Base-by-base conservation (phyloP, 2,113 vertebrate species). In the Canis aureus region DNA sequence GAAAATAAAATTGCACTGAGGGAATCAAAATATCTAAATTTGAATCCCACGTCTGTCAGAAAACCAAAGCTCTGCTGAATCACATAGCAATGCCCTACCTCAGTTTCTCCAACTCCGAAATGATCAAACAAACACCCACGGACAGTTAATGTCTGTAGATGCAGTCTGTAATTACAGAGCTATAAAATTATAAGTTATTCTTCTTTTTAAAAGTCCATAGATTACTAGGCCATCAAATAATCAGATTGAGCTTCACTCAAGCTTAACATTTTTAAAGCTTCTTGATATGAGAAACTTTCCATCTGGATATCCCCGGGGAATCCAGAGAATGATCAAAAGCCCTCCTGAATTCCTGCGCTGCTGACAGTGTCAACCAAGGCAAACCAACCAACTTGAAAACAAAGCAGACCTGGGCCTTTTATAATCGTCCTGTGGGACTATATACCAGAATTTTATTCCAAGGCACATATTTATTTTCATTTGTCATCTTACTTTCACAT, bases 61-160 rank as follows among this genome's bases (percentile, higher is more conserved):
- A 73, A 76, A 10, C 35, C 27, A 11, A 15, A 3, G 5, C 19
- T 97, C 5, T 55, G 8, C 51, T 0, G 11, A 60, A 4, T 51
- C 62, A 32, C 1, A 0, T 0, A 13, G 22, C 13, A 76, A 7
- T 3, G 7, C 3, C 5, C 13, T 16, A 10, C 11, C 66, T 96
- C 35, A 69, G 25, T 59, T 80, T 85, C 80, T 64, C 64, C 38
- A 29, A 73, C 6, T 59, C 38, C 74, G 3, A 66, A 23, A 1
- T 64, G 17, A 7, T 5, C 55, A 23, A 8, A 23, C 55, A 23
- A 8, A 23, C 3, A 1, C 4, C 16, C 49, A 8, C 0, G 43
- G 55, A 78, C 9, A 60, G 17, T 49, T 78, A 74, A 23, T 20
- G 1, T 27, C 9, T 29, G 2, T 71, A 53, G 25, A 79, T 38